Percentiles rank a stretch among this genome's conserved stretches.
Evolutionary conservation across 2,888 invertebrate species (phyloP).

Genomic region (Tetramorium bicarinatum): DNA sequence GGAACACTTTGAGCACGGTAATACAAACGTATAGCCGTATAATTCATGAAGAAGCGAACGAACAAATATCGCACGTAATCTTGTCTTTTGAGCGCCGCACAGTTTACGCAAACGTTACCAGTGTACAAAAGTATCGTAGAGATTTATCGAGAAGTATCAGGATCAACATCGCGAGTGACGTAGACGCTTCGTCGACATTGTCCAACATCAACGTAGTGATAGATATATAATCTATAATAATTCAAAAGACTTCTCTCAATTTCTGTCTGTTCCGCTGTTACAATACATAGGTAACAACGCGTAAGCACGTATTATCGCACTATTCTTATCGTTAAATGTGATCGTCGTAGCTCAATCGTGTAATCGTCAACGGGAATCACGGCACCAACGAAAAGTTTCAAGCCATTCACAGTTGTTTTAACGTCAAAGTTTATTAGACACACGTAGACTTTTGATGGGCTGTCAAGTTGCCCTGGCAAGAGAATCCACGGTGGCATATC

Average conservation of each 20-base stretch:
- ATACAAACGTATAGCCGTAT: constrained; percentile 20
- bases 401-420: not conserved
- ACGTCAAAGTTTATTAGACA: constrained; percentile 75
- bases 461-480: constrained; percentile 86
- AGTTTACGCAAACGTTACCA: constrained; percentile 35
- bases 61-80: constrained; percentile 5
- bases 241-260: constrained; percentile 14
- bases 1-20: constrained; percentile 45
- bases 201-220: constrained; percentile 10
- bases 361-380: not conserved
- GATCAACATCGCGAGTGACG: constrained; percentile 4
- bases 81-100: constrained; percentile 24
- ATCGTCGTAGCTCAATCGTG: constrained; percentile 11
- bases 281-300: constrained; percentile 34
- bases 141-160: constrained; percentile 24
- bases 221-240: constrained; percentile 34
- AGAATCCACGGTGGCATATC: constrained; percentile 86
- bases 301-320: constrained; percentile 18
- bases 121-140: constrained; percentile 46
- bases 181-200: not conserved
- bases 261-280: not conserved
- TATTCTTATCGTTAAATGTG: constrained; percentile 15
- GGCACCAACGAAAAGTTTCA: not conserved
- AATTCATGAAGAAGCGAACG: constrained; percentile 23
- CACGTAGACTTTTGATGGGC: constrained; percentile 85